Evolutionary conservation across 2,797 vertebrate species (phyloP).

Genomic region (Cryptoprocta ferox): DNA sequence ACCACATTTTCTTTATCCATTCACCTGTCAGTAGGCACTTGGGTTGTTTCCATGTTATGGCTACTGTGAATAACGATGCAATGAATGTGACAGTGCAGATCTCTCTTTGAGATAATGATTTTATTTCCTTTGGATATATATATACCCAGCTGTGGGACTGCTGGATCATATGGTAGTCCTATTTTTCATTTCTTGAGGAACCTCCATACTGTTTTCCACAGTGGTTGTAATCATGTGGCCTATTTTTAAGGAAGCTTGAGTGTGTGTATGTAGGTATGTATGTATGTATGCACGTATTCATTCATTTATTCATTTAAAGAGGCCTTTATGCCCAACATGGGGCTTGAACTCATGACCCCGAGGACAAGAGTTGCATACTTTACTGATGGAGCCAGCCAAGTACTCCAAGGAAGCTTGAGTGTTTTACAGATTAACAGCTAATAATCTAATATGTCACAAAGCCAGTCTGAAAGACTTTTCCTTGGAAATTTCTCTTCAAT

Average conservation of each 20-base stretch:
- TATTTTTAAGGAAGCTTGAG: not conserved
- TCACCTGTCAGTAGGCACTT: not conserved
- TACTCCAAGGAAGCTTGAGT: not conserved
- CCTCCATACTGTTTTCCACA: not conserved
- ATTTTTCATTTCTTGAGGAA: not conserved
- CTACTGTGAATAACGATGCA: not conserved
- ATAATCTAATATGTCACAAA: not conserved
- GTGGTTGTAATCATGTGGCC: not conserved
- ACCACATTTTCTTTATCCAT: not conserved
- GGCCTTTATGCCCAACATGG: no score
- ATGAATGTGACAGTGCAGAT: not conserved
- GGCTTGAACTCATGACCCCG: no score
- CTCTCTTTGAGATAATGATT: not conserved
- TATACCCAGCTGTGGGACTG: not conserved
- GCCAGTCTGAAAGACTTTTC: not conserved
- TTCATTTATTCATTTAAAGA: no score
- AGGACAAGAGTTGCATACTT: no score
- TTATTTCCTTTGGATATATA: not conserved
- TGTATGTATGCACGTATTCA: no score
- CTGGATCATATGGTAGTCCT: not conserved
- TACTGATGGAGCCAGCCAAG: no score
- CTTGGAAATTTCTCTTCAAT: not conserved
- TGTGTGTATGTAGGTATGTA: not conserved
- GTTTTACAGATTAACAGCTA: not conserved
- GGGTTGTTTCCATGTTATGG: not conserved